Evolutionary conservation across 2,888 invertebrate species (phyloP).

Genomic region (Acleris cristana): DNA sequence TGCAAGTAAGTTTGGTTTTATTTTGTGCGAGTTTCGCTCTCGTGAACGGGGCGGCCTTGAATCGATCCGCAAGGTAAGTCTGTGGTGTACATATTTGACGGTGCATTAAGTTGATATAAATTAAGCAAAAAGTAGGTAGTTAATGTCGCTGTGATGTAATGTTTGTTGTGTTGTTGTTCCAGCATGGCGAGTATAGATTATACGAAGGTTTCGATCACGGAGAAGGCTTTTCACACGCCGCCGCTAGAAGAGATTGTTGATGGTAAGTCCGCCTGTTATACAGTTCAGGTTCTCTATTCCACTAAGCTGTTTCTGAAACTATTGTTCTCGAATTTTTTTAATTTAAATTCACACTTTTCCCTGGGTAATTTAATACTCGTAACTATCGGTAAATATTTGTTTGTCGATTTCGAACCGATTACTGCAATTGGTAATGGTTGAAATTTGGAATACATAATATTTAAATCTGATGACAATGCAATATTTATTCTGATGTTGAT

Average conservation of each 20-base stretch:
- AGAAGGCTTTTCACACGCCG: slow-evolving; percentile 85
- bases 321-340: too few relatives aligned
- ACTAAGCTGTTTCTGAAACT: too few relatives aligned
- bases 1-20: slow-evolving; percentile 5
- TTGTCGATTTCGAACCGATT: too few relatives aligned
- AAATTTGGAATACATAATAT: too few relatives aligned
- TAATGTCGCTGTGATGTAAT: neutral
- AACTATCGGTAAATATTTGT: too few relatives aligned
- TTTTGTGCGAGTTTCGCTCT: slow-evolving; percentile 15
- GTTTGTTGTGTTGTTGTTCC: slow-evolving; percentile 35
- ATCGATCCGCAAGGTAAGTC: slow-evolving; percentile 22
- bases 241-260: slow-evolving; percentile 86
- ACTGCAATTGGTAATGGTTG: too few relatives aligned
- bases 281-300: neutral
- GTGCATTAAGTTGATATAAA: neutral
- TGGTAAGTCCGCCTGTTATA: slow-evolving; percentile 73
- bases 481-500: too few relatives aligned
- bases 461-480: too few relatives aligned
- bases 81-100: neutral
- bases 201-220: slow-evolving; percentile 71
- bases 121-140: neutral
- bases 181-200: slow-evolving; percentile 74
- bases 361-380: too few relatives aligned
- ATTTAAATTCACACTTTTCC: too few relatives aligned
- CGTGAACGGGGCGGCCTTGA: slow-evolving; percentile 32